Evolutionary conservation across 1,140 invertebrate genomes (phyloP).

Genomic region (Brachionus manjavacas): DNA sequence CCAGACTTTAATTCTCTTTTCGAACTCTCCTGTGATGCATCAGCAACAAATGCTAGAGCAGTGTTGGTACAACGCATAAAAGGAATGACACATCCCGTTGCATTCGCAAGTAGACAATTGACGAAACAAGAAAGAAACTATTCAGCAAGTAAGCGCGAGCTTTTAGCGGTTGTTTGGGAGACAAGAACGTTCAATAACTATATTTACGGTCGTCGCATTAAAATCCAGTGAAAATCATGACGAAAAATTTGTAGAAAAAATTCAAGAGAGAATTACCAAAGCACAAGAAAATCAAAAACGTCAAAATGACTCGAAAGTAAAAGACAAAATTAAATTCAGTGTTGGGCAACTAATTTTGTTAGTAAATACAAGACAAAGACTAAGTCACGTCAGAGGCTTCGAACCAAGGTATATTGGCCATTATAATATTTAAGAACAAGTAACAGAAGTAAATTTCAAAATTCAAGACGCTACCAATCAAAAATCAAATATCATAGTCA

Average conservation of each 20-base stretch:
- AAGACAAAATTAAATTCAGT: not conserved
- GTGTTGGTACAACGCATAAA: conserved; percentile 46
- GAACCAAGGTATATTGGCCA: not conserved
- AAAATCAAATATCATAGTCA: not conserved
- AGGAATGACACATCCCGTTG: conserved; percentile 44
- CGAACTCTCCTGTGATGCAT: too few relatives aligned
- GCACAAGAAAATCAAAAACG: not conserved
- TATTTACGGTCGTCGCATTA: conserved; percentile 18
- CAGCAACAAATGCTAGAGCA: conserved; percentile 42
- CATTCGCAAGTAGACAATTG: conserved; percentile 44
- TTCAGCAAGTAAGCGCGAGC: conserved; percentile 57
- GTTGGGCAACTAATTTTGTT: not conserved
- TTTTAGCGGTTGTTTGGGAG: conserved; percentile 53
- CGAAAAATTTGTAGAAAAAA: not conserved
- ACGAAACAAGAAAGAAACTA: conserved; percentile 45
- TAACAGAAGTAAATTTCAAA: not conserved
- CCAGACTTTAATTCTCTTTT: too few relatives aligned
- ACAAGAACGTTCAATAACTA: conserved; percentile 57
- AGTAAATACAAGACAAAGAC: not conserved
- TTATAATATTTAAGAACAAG: not conserved
- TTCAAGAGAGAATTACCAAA: not conserved
- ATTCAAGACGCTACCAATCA: not conserved
- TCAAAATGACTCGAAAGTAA: not conserved
- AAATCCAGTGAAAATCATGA: not conserved
- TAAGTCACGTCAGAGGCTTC: not conserved